phyloP scores from a whole-genome alignment of 2,797 vertebrate species.

The Tokudaia muenninki region DNA sequence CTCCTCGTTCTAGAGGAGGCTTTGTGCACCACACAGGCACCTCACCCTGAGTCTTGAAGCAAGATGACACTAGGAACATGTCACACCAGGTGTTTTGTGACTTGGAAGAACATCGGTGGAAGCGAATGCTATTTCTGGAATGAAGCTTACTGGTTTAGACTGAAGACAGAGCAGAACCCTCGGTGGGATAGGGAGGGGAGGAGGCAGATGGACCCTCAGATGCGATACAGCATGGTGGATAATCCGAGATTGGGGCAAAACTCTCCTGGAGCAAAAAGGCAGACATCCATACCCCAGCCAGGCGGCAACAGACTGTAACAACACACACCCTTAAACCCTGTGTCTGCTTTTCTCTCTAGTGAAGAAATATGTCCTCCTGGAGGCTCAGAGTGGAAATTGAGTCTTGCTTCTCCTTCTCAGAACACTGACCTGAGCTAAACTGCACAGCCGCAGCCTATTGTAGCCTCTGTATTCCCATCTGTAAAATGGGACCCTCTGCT shows the following conservation, averaged over 20 bases:
- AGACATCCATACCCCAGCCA: background rate
- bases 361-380: background rate
- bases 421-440: background rate
- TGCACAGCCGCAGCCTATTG: background rate
- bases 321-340: too few relatives aligned
- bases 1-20: background rate
- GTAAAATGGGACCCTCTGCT: background rate
- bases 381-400: background rate
- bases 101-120: conserved; percentile 25
- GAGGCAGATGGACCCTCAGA: background rate
- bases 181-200: background rate
- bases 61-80: background rate
- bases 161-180: background rate
- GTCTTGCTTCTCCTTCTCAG: background rate
- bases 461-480: background rate
- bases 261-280: background rate
- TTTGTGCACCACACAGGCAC: background rate
- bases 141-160: conserved; percentile 19
- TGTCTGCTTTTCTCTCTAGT: conserved; percentile 11
- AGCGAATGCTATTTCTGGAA: conserved; percentile 50
- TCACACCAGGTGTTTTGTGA: conserved; percentile 32
- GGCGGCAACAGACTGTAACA: background rate
- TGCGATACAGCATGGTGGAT: background rate
- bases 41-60: background rate
- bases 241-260: background rate